Base-by-base conservation (phyloP, 1,140 invertebrate species). In the Sesamia nonagrioides region DNA sequence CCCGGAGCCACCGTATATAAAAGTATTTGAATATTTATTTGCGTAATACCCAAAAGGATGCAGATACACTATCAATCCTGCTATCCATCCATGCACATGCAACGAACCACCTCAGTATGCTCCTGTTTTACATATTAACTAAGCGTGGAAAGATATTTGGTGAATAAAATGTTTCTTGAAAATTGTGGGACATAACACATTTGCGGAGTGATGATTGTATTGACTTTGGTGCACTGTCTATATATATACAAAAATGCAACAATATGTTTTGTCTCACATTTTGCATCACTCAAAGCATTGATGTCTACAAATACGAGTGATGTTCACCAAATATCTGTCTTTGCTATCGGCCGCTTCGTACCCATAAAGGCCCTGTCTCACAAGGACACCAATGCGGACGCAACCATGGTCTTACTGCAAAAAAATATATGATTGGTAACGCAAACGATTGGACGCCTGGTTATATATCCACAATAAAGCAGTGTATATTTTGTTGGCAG, bases 21-120 rank as follows among this genome's bases (percentile, higher is more conserved):
- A 50, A 27, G 13, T n/a, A 42, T 42, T 42, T 13, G 8, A 17
- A 45, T 13, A 66, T 8, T 17, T 9, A 15, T 42, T 42, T 45
- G 40, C 60, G 60, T 11, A 18, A 63, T 63, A 63, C 61, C 61
- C 61, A 66, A 66, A 66, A 63, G n/a, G 37, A 42, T 45, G 37
- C 21, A 63, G 15, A 40, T 42, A 9, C 37, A 18, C 42, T 69
- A 42, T 56, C 37, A 52, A 48, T 52, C 54, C 54, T 27, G 17
- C 69, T 60, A 63, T 58, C 61, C 74, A n/a, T 37, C 35, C 79
- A 80, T 80, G 79, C 79, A 60, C 79, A 80, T 80, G 79, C 79
- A 77, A 79, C 13, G 35, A 52, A 61, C 21, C 40, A 66, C 37
- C 61, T 60, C 35, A 17, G 15, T 33, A 50, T 56, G 6, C 17